Conservation (phyloP, 1,140 invertebrate species). For the Gonatopus flavifemur region DNA sequence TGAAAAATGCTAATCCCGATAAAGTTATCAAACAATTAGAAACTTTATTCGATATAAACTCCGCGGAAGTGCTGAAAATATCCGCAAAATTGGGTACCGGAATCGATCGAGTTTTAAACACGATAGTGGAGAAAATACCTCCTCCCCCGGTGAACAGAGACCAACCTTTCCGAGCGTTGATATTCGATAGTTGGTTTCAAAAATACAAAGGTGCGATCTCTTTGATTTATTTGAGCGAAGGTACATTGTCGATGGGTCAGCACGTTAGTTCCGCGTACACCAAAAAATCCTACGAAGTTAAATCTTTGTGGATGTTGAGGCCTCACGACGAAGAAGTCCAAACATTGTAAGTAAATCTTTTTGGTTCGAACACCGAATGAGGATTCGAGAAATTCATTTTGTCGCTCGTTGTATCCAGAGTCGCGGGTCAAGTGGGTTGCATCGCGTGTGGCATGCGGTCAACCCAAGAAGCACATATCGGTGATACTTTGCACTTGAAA, state of each 20-base stretch:
- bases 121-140: slow-evolving; percentile 78
- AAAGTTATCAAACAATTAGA: slow-evolving; percentile 77
- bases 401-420: slow-evolving; percentile 58
- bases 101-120: slow-evolving; percentile 73
- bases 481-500: slow-evolving; percentile 78
- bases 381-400: slow-evolving; percentile 15
- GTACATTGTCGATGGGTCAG: slow-evolving; percentile 69
- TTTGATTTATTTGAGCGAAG: slow-evolving; percentile 79
- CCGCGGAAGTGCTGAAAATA: slow-evolving; percentile 68
- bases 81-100: slow-evolving; percentile 91
- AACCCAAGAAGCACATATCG: slow-evolving; percentile 77
- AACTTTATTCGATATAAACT: slow-evolving; percentile 82
- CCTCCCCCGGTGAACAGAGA: slow-evolving; percentile 66
- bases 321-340: slow-evolving; percentile 73
- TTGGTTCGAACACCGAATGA: too few species aligned
- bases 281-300: slow-evolving; percentile 76
- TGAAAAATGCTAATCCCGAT: slow-evolving; percentile 87
- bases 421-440: slow-evolving; percentile 81
- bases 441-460: slow-evolving; percentile 80
- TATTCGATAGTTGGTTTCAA: slow-evolving; percentile 96
- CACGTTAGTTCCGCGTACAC: slow-evolving; percentile 67
- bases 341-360: slow-evolving; percentile 68
- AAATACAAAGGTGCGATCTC: slow-evolving; percentile 82
- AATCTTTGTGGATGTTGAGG: slow-evolving; percentile 76
- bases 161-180: slow-evolving; percentile 73